Conservation (phyloP, 2,888 invertebrate genomes). For the Zootermopsis nevadensis region DNA sequence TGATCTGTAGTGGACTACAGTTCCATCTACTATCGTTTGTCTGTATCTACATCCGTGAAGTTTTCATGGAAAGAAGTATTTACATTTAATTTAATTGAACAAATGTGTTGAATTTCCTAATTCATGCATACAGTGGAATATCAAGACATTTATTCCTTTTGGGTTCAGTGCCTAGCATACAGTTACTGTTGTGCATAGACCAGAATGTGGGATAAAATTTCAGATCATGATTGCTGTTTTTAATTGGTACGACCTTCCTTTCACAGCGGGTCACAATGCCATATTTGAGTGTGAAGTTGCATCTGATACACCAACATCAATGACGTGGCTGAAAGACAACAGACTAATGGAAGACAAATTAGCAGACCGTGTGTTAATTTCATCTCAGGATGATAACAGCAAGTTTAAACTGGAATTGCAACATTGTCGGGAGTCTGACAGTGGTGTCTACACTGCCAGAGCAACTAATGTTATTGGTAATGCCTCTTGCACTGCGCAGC, state of each 20-base stretch:
- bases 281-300: conserved; percentile 82
- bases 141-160: too few relatives aligned
- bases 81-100: too few relatives aligned
- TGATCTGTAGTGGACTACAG: not conserved
- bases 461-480: conserved; percentile 85
- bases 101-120: too few relatives aligned
- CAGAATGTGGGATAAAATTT: too few relatives aligned
- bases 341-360: conserved; percentile 80
- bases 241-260: not conserved
- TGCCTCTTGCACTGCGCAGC: conserved; percentile 86
- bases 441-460: conserved; percentile 90
- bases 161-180: too few relatives aligned
- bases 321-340: conserved; percentile 91
- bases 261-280: conserved; percentile 84
- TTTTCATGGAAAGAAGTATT: too few relatives aligned
- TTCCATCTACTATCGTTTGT: too few relatives aligned
- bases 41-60: too few relatives aligned
- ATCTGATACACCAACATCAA: conserved; percentile 68
- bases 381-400: conserved; percentile 70
- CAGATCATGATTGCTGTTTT: too few relatives aligned
- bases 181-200: too few relatives aligned
- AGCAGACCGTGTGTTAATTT: conserved; percentile 78
- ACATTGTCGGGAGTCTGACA: conserved; percentile 80
- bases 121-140: too few relatives aligned
- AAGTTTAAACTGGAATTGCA: conserved; percentile 78